These are phyloP conservation scores for Scolopax mira DNA, from an alignment of 2,113 vertebrate species.

Conservation along the genomic window DNA sequence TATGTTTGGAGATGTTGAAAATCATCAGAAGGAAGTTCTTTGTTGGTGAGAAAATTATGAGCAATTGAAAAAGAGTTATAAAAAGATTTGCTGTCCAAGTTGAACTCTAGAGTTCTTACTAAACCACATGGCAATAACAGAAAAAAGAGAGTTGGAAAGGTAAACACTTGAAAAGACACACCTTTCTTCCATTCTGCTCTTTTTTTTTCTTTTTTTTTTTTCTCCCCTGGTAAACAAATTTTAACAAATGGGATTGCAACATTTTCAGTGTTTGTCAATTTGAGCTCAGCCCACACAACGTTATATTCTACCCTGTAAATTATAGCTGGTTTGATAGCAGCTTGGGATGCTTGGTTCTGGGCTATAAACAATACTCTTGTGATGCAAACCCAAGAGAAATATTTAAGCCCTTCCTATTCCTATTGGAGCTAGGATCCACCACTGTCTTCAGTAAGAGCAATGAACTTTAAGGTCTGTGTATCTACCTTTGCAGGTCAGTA, in stretches of 20 bases:
- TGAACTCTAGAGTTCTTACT: conserved; percentile 3
- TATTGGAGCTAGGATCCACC: background rate
- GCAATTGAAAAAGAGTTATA: background rate
- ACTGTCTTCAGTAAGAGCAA: background rate
- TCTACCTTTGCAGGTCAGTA: background rate
- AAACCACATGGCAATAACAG: conserved; percentile 41
- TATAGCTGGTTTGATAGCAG: conserved; percentile 31
- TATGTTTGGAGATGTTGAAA: conserved; percentile 44
- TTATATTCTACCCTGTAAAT: conserved; percentile 56
- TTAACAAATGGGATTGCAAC: conserved; percentile 57
- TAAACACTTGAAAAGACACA: conserved; percentile 46
- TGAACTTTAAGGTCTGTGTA: background rate
- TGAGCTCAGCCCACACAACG: conserved; percentile 10
- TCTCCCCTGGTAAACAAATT: conserved; percentile 50
- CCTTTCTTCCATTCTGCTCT: conserved; percentile 7
- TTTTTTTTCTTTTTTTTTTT: background rate
- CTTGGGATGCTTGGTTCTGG: background rate
- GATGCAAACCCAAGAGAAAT: background rate
- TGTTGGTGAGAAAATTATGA: conserved; percentile 40
- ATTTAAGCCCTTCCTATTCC: background rate
- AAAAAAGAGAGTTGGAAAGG: conserved; percentile 40
- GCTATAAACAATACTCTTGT: background rate
- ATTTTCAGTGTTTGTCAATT: conserved; percentile 12
- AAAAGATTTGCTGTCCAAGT: conserved; percentile 34
- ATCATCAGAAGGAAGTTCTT: conserved; percentile 27